Conservation (phyloP, 2,113 vertebrate species). For the Saccopteryx leptura region DNA sequence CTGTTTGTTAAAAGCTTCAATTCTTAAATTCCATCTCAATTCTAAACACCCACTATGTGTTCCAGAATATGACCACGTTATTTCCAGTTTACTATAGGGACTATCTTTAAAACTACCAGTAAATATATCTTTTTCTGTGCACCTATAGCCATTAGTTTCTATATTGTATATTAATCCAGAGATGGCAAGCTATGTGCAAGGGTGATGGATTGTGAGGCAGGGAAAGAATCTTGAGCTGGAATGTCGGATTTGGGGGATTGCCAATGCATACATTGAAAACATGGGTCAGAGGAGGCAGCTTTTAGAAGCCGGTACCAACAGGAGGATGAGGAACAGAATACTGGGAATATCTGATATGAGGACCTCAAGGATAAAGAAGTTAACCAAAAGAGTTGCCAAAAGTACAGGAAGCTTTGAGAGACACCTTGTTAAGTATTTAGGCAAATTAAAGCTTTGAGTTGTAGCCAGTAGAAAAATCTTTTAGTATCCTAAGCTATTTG, state of each 20-base stretch:
- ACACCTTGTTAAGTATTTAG: not conserved
- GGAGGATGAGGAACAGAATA: not conserved
- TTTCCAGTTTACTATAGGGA: not conserved
- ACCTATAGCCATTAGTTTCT: not conserved
- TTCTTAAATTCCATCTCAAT: conserved; percentile 17
- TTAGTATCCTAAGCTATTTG: not conserved
- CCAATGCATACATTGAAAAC: not conserved
- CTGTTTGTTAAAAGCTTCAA: not conserved
- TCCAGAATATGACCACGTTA: not conserved
- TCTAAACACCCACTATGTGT: not conserved
- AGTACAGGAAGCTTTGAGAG: not conserved
- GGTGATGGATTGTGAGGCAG: not conserved
- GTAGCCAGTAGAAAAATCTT: not conserved
- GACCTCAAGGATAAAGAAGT: not conserved
- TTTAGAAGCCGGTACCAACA: not conserved
- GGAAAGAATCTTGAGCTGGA: not conserved
- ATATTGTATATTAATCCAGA: not conserved
- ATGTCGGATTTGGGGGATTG: not conserved
- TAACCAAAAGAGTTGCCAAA: not conserved
- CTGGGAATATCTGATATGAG: not conserved
- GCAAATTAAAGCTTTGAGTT: not conserved
- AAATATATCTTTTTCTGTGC: not conserved
- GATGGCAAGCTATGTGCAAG: not conserved
- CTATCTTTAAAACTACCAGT: conserved; percentile 7
- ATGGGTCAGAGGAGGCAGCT: not conserved